Evolutionary conservation across 1,140 invertebrate species (phyloP).

Genomic region (Zaprionus capensis): DNA sequence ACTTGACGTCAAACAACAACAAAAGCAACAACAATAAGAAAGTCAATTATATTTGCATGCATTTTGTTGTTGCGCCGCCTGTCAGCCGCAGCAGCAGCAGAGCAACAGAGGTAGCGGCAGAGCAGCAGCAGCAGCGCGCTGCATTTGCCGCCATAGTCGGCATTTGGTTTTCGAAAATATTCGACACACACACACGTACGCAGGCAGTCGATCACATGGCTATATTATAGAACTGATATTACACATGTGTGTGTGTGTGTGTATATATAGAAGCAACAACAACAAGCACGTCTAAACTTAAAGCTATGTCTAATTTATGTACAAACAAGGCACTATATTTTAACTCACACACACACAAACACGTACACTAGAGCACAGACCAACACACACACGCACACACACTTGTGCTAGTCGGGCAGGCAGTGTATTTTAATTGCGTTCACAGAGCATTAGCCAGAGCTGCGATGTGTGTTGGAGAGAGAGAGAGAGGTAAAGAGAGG

Average conservation of each 20-base stretch:
- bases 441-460: slow-evolving; percentile 45
- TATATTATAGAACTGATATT: slow-evolving; percentile 49
- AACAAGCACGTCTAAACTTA: slow-evolving; percentile 49
- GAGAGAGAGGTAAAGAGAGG: not conserved
- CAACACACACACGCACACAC: slow-evolving; percentile 36
- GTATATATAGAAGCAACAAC: slow-evolving; percentile 39
- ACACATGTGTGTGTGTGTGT: slow-evolving; percentile 14
- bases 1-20: slow-evolving; percentile 49
- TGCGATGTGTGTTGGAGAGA: slow-evolving; percentile 15
- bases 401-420: slow-evolving; percentile 32
- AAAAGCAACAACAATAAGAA: slow-evolving; percentile 15
- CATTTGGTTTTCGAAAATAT: slow-evolving; percentile 41
- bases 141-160: slow-evolving; percentile 39
- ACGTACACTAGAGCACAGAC: slow-evolving; percentile 27
- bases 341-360: slow-evolving; percentile 55
- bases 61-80: slow-evolving; percentile 33
- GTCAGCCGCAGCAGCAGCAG: slow-evolving; percentile 19
- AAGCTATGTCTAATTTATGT: slow-evolving; percentile 73
- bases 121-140: slow-evolving; percentile 28
- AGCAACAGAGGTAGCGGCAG: slow-evolving; percentile 7
- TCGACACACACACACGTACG: slow-evolving; percentile 21
- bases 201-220: slow-evolving; percentile 40
- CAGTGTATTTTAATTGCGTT: slow-evolving; percentile 56
- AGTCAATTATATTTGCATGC: slow-evolving; percentile 37
- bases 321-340: slow-evolving; percentile 79